Conservation (phyloP, 35 echinoderm and acorn worm species). For the Strongylocentrotus purpuratus region DNA sequence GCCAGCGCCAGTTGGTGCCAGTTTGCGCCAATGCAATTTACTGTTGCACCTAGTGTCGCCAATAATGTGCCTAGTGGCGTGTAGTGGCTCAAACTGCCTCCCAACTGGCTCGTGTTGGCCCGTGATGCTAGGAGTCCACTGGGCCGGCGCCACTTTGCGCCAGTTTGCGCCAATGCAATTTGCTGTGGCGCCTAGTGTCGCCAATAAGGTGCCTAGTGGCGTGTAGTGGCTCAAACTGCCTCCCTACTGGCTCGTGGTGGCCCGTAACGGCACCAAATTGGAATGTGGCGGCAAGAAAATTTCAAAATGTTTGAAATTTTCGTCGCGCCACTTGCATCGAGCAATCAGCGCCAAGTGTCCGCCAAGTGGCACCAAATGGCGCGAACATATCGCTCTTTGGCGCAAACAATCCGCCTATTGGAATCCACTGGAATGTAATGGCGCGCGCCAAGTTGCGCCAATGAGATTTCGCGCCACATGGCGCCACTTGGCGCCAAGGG, state of each 20-base stretch:
- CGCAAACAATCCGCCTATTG: slow-evolving; percentile 26
- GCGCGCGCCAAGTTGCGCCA: slow-evolving; percentile 13
- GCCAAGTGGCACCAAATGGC: no score
- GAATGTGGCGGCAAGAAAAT: no score
- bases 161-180: slow-evolving; percentile 52
- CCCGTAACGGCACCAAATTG: no score
- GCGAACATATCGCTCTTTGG: not conserved
- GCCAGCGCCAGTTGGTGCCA: no score
- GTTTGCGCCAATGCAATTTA: no score
- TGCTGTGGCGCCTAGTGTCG: slow-evolving; percentile 51
- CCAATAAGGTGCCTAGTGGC: slow-evolving; percentile 56
- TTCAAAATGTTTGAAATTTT: no score
- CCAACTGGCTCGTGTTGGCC: no score
- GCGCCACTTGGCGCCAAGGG: not conserved
- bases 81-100: no score
- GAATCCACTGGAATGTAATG: slow-evolving; percentile 34
- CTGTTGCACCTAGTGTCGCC: no score
- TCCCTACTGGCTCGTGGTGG: not conserved
- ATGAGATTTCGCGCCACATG: slow-evolving; percentile 26
- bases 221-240: slow-evolving; percentile 52
- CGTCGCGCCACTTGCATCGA: no score
- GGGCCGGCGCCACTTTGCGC: slow-evolving; percentile 19
- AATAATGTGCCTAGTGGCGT: no score
- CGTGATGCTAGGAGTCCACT: not conserved
- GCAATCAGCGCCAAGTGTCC: no score